These are phyloP conservation scores for Porites cylindrica DNA, from an alignment of 92 coral and sea anemone species.

Conservation along the genomic window DNA sequence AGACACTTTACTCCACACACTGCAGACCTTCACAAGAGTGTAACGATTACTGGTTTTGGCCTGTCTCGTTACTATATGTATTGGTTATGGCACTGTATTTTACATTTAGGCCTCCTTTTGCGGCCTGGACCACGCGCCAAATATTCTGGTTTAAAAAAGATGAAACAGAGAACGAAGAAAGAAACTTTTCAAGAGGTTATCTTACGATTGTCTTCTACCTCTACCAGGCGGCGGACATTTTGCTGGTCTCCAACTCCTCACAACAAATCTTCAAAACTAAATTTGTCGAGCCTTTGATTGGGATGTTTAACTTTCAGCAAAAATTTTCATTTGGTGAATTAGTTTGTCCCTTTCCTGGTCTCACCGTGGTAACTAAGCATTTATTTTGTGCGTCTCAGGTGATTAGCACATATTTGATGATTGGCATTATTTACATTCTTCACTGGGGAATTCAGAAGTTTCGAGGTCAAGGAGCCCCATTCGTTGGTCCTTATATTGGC, in stretches of 20 bases:
- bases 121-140: conserved; percentile 43
- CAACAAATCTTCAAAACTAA: conserved; percentile 25
- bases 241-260: conserved; percentile 56
- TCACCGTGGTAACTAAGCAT: conserved; percentile 73
- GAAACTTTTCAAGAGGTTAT: conserved; percentile 51
- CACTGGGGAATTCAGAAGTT: conserved; percentile 45
- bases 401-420: conserved; percentile 48
- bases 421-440: conserved; percentile 47
- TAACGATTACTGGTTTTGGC: conserved; percentile 78
- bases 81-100: conserved; percentile 61
- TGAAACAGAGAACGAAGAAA: background rate
- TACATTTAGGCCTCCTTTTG: conserved; percentile 67
- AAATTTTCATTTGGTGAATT: conserved; percentile 25
- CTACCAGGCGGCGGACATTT: conserved; percentile 76
- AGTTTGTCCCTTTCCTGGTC: conserved; percentile 84
- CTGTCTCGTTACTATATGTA: conserved; percentile 44
- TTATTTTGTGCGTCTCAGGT: conserved; percentile 58
- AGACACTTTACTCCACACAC: conserved; percentile 72
- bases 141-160: conserved; percentile 65
- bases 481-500: conserved; percentile 72
- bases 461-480: conserved; percentile 55
- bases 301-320: conserved; percentile 77
- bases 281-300: conserved; percentile 61
- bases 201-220: conserved; percentile 80
- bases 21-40: conserved; percentile 63